Evolutionary conservation across 2,113 vertebrate genomes (phyloP).

Genomic region (Pimephales promelas): DNA sequence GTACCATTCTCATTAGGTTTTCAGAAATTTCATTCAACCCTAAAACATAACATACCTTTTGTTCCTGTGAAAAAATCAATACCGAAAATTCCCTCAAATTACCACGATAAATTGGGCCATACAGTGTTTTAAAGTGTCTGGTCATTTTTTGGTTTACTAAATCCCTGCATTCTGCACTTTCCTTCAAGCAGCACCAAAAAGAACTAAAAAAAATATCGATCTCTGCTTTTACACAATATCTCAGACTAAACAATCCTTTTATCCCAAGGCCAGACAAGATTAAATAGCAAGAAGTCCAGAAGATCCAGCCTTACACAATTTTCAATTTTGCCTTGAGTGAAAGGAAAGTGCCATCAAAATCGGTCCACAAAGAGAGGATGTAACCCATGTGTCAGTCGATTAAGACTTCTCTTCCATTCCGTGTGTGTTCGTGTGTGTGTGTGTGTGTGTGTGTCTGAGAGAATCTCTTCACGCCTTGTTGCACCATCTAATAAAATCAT

Average conservation of each 20-base stretch:
- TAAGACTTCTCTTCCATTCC: neutral
- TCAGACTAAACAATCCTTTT: neutral
- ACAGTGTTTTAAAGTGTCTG: too few relatives aligned
- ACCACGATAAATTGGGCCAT: too few relatives aligned
- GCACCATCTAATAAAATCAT: slow-evolving; percentile 42
- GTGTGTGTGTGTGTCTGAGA: too few relatives aligned
- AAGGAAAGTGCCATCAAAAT: slow-evolving; percentile 11
- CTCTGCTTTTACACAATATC: neutral
- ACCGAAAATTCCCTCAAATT: too few relatives aligned
- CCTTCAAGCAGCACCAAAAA: neutral
- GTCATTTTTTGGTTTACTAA: too few relatives aligned
- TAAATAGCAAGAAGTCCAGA: neutral
- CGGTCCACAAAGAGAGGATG: neutral
- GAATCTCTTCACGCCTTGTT: slow-evolving; percentile 33
- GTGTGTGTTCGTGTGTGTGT: neutral
- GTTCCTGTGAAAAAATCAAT: too few relatives aligned
- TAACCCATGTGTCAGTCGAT: neutral
- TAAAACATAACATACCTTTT: too few relatives aligned
- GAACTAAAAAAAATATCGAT: neutral
- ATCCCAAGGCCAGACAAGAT: slow-evolving; percentile 25
- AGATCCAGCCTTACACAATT: neutral
- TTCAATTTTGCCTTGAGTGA: neutral
- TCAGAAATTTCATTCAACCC: too few relatives aligned
- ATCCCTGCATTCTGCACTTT: neutral
- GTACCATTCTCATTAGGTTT: too few relatives aligned